Evolutionary conservation across 2,113 vertebrate species (phyloP), one percentile per base, ranked within the genome.

Genomic region (Lagopus muta): DNA sequence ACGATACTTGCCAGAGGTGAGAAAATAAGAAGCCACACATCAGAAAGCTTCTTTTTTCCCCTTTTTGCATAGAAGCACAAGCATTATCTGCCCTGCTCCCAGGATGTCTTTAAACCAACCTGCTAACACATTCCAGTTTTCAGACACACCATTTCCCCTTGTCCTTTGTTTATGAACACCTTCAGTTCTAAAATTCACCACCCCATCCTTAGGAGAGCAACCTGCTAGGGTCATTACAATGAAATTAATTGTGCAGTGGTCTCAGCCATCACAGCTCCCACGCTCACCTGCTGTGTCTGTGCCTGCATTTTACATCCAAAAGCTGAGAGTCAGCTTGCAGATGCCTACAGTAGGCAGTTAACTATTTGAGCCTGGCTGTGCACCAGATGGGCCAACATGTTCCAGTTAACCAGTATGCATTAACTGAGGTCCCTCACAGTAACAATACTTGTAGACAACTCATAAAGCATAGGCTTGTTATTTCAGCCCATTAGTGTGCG

Each of bases 1-100:
- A 0, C 3, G 2, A 21, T 1, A 21, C 22, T 32, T 72, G 13
- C 0, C 47, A 48, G 32, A 42, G 6, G 11, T 0, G 40, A 28
- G 32, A 86, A 69, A 52, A 61, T 36, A 72, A 11, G 48, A 79
- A 77, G 24, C 11, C 52, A 76, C 18, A 43, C 55, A 5, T 8
- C 34, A 81, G 2, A 7, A 24, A 48, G 17, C 8, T 8, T 52
- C 38, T 42, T 83, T 83, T 27, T 32, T 32, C 34, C 52, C 9
- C 12, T 71, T 71, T 43, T 13, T 43, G 15, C 38, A 76, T 40
- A 79, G 42, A 17, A 66, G 18, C 8, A 12, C 21, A 36, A 55
- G n/a, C 42, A 60, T 52, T 74, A 66, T 57, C 82, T 57, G 42
- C 69, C 62, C 30, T 52, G 48, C 28, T 69, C 38, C 38, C 55